Evolutionary conservation across 2,113 vertebrate genomes (phyloP), one percentile per base, ranked within the genome.

Genomic region (Ochotona curzoniae): DNA sequence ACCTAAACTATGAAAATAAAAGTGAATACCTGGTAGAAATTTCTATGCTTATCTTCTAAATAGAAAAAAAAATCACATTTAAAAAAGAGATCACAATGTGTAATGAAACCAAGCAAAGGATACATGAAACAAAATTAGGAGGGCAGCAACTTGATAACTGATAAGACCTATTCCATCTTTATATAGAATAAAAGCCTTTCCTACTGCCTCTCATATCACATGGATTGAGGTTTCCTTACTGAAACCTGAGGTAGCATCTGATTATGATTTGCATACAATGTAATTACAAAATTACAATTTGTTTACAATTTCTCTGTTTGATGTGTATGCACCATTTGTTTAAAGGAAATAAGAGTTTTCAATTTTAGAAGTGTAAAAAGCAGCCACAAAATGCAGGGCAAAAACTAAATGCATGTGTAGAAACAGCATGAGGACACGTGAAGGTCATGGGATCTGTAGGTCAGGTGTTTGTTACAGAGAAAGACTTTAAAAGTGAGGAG

Each of bases 61-160:
- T 89, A 96, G 25, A 93, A 96, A 97, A 92, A 89, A 93, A 91
- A 96, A 81, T 30, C 54, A n/a, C 63, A 96, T 97, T 83, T 96
- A 93, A 97, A 97, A 97, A 95, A 97, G 38, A 44, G 38, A 84
- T 89, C 70, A 74, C 90, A 66, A 84, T 64, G 95, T 91, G 90
- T 93, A 95, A 95, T 93, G 78, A 96, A 95, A 98, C 92, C 96
- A 97, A 96, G 17, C 13, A 60, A 92, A 97, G 92, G 91, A 95
- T 95, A 96, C 76, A 87, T 90, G 95, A 94, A 96, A 94, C 92
- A 96, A 98, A 98, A 98, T 97, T 97, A 98, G 90, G 94, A 97
- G 83, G 66, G 83, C 91, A 75, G 83, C 97, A 97, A 97, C 96
- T 98, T 97, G 97, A 97, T 98, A 98, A 97, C 94, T 93, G 95